Evolutionary conservation across 2,888 invertebrate species (phyloP), one percentile per base, ranked within the genome.

Genomic region (Lithosia quadra): DNA sequence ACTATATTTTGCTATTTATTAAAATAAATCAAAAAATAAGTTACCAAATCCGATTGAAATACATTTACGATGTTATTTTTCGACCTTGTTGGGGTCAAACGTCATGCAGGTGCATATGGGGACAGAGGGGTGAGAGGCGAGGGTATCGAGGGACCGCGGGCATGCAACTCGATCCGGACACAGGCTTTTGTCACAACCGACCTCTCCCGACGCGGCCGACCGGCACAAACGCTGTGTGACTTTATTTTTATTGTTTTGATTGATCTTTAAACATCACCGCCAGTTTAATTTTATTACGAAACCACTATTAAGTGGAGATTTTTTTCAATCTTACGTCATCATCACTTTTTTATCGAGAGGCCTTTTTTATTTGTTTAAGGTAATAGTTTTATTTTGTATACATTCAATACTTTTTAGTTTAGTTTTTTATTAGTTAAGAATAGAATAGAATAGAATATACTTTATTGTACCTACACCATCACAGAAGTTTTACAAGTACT

Each of bases 141-240:
- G 71, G 63, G 61, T 36, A 28, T 18, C 36, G 63, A 67, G 76
- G 73, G 63, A 39, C 21, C 65, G 67, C 76, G 82, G 75, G 80
- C 79, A 70, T 80, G 90, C 75, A 88, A 89, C 82, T 76, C 75
- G 87, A 89, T 86, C 85, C 83, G 80, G 80, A 82, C 72, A 70
- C 69, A 68, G 80, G 80, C 75, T 83, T 88, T 86, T 86, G 87
- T 89, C 85, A 86, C 83, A 85, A 82, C 84, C 79, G 84, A 83
- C 84, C 81, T 79, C 79, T 80, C 78, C 76, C 72, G 80, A 78
- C 75, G 76, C 86, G 79, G 63, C 80, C 80, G 80, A 84, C 82
- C 86, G 86, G 77, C 84, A 88, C 86, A 85, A 86, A 88, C 85
- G 73, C 75, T 83, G 77, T 85, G 77, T 86, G 88, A 88, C 88